Evolutionary conservation across 2,888 invertebrate species (phyloP), one percentile per base, ranked within the genome.

Genomic region (Aspidiotus rigidus): DNA sequence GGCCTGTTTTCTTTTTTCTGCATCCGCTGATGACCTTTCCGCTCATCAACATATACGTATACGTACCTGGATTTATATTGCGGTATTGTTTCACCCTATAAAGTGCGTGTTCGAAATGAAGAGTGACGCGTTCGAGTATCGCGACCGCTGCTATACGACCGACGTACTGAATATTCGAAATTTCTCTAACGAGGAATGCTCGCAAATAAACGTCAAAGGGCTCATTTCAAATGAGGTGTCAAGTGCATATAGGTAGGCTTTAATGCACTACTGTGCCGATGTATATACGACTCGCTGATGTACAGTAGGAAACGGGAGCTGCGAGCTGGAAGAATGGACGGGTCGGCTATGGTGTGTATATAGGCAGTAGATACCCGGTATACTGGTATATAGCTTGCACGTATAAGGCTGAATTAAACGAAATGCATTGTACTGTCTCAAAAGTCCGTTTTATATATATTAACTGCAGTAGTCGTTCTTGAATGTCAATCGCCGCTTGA

Each of bases 401-500:
- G 59, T 66, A 66, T 66, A 66, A 57, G 59, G 59, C 28, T 59
- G 59, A 66, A 66, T 66, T 66, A 60, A 66, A 64, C 11, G 57
- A 49, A 66, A 66, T 42, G 39, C 66, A 66, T 66, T 66, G 66
- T 66, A 66, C 66, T 66, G 66, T 66, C 66, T 66, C 44, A 42
- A 56, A 64, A 64, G 56, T 59, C 44, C 44, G 64, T 64, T 49
- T 28, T 28, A 28, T 66, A 56, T 59, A 66, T 66, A 40, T 66
- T 62, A 62, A 66, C 57, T 16, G 60, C 60, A 49, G 66, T 66
- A 66, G 66, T 57, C 66, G 59, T 59, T 57, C 66, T 66, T 66
- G 66, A 66, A 66, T 66, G 66, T 66, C 66, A 66, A 66, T 66
- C 66, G 66, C 60, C n/a, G 49, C 60, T 66, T 66, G 66, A 66